Percentiles rank a stretch among this genome's conserved stretches.
These are phyloP conservation scores for Notoglanidium macrostoma DNA, from an alignment of 2,797 vertebrate genomes.

Conservation along the genomic window DNA sequence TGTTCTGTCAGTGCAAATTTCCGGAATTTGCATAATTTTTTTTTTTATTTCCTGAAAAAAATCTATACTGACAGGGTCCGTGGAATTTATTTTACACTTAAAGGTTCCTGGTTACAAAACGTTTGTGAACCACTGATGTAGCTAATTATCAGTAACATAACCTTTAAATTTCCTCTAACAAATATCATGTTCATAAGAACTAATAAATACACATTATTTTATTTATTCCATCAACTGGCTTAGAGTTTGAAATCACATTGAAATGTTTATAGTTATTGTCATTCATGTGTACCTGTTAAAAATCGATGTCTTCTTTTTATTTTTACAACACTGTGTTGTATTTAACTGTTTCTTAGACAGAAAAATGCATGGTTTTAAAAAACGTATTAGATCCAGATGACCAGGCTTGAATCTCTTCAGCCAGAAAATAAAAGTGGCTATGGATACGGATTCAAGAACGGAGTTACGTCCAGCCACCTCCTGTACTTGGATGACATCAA, in stretches of 20 bases:
- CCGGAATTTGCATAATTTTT: too few species aligned
- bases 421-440: neutral
- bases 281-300: neutral
- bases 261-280: neutral
- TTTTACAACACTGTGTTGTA: neutral
- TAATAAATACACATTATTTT: neutral
- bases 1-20: too few species aligned
- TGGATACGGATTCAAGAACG: neutral
- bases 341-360: neutral
- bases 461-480: neutral
- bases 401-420: neutral
- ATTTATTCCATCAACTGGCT: neutral
- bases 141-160: neutral
- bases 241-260: neutral
- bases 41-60: too few species aligned
- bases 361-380: neutral
- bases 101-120: too few species aligned
- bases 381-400: neutral
- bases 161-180: neutral
- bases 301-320: neutral
- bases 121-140: neutral
- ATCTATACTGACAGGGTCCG: too few species aligned
- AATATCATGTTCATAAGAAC: neutral
- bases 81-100: too few species aligned
- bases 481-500: neutral